Percentiles rank a stretch among this genome's conserved stretches.
Evolutionary conservation across 35 echinoderm and acorn worm genomes (phyloP).

Genomic region (Eucidaris tribuloides): DNA sequence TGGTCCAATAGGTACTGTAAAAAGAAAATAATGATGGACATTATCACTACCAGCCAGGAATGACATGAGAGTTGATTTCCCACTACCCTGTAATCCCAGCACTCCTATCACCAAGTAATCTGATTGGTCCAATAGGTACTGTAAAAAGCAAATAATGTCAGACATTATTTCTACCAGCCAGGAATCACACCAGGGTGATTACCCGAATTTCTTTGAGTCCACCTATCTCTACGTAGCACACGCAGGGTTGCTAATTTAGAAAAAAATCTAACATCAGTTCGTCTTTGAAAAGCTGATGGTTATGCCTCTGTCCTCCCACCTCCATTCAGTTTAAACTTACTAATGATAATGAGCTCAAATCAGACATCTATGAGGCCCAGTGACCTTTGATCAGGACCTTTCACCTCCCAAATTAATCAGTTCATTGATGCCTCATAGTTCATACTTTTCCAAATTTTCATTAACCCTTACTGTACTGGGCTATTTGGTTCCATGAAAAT

Average conservation of each 20-base stretch:
- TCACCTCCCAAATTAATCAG: too few species aligned
- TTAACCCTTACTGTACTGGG: too few species aligned
- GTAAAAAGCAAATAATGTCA: background rate
- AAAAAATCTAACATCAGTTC: background rate
- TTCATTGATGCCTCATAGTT: too few species aligned
- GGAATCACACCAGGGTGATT: constrained; percentile 69
- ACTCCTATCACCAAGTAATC: constrained; percentile 93
- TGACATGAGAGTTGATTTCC: constrained; percentile 92
- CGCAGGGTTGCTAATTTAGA: background rate
- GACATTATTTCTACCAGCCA: constrained; percentile 65
- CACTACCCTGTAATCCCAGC: constrained; percentile 84
- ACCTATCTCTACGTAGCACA: background rate
- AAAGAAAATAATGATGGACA: background rate
- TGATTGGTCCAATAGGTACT: constrained; percentile 78
- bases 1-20: constrained; percentile 78
- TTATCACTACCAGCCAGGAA: constrained; percentile 80
- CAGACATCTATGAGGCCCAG: too few species aligned
- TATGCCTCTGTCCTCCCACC: background rate
- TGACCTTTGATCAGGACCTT: too few species aligned
- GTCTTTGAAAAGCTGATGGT: background rate
- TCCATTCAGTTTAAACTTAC: background rate
- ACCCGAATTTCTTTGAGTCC: constrained; percentile 76
- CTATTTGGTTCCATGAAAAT: too few species aligned
- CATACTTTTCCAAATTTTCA: too few species aligned
- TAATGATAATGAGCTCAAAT: background rate